A percentile compares a stretch with the other conserved stretches of the same genome.
Conservation (phyloP, 2,888 invertebrate genomes). For the Leptothorax acervorum region DNA sequence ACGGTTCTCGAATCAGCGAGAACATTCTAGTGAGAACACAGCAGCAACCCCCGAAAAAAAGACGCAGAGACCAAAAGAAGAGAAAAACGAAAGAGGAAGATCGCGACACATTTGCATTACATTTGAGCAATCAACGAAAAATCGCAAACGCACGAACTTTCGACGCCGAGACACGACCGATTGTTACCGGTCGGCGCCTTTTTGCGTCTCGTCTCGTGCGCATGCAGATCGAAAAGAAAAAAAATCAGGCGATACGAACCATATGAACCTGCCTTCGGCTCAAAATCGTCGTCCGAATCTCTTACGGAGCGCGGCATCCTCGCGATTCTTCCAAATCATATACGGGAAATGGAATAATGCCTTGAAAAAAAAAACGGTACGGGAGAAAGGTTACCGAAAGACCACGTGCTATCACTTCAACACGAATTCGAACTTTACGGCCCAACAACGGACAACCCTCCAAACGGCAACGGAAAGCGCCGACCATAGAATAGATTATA, state of each 20-base stretch:
- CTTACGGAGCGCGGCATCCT: slow-evolving; percentile 73
- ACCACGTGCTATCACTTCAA: not conserved
- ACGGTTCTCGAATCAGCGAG: not conserved
- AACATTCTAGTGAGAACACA: not conserved
- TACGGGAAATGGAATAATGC: not conserved
- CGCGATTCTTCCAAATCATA: slow-evolving; percentile 28
- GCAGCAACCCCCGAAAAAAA: not conserved
- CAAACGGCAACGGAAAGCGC: not conserved
- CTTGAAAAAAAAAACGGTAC: no score
- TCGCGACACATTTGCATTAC: not conserved
- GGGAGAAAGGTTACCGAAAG: slow-evolving; percentile 9
- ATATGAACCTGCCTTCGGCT: slow-evolving; percentile 72
- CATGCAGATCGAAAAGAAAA: slow-evolving; percentile 42
- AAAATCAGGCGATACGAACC: slow-evolving; percentile 68
- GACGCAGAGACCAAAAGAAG: not conserved
- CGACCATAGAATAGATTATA: not conserved
- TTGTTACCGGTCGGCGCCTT: slow-evolving; percentile 14
- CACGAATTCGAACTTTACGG: not conserved
- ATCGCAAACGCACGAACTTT: not conserved
- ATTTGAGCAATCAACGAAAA: not conserved
- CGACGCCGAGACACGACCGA: slow-evolving; percentile 36
- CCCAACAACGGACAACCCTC: not conserved
- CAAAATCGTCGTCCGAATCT: slow-evolving; percentile 75
- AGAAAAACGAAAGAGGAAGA: not conserved
- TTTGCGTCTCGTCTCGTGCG: slow-evolving; percentile 47